phyloP scores from a whole-genome alignment of 2,888 invertebrate genomes.

The Cyclophora punctaria region DNA sequence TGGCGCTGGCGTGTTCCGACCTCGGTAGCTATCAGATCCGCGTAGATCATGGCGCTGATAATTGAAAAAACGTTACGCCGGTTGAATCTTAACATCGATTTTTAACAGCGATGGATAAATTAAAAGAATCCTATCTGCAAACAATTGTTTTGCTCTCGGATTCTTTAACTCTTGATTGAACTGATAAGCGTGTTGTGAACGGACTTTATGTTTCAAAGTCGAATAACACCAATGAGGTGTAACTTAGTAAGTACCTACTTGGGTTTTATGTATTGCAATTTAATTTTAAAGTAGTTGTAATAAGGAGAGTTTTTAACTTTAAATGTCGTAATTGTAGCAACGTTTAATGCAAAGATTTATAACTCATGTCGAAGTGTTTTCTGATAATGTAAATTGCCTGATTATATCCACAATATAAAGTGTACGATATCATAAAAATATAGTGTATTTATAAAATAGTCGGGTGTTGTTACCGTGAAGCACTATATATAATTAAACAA shows the following conservation, averaged over 20 bases:
- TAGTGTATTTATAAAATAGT: conserved; percentile 35
- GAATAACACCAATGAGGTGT: too few relatives aligned
- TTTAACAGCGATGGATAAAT: conserved; percentile 69
- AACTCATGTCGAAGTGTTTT: too few relatives aligned
- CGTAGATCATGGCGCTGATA: conserved; percentile 60
- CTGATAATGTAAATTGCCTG: too few relatives aligned
- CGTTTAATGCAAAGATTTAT: too few relatives aligned
- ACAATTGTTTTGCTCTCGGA: conserved; percentile 59
- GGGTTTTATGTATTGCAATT: background rate
- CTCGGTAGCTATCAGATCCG: conserved; percentile 60
- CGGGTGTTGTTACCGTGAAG: conserved; percentile 34
- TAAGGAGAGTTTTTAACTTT: too few relatives aligned
- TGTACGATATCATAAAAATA: conserved; percentile 10
- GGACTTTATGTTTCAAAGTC: conserved; percentile 50
- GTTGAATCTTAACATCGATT: conserved; percentile 69
- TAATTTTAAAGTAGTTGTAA: background rate
- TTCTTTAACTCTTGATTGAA: conserved; percentile 46
- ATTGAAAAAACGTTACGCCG: conserved; percentile 65
- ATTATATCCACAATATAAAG: too few relatives aligned
- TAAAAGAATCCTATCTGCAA: conserved; percentile 57
- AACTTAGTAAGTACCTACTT: too few relatives aligned
- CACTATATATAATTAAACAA: conserved; percentile 69
- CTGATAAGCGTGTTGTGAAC: conserved; percentile 60
- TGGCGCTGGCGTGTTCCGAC: conserved; percentile 39
- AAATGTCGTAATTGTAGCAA: too few relatives aligned